Base-by-base conservation (phyloP, 1,140 invertebrate genomes). In the Conus ventricosus region DNA sequence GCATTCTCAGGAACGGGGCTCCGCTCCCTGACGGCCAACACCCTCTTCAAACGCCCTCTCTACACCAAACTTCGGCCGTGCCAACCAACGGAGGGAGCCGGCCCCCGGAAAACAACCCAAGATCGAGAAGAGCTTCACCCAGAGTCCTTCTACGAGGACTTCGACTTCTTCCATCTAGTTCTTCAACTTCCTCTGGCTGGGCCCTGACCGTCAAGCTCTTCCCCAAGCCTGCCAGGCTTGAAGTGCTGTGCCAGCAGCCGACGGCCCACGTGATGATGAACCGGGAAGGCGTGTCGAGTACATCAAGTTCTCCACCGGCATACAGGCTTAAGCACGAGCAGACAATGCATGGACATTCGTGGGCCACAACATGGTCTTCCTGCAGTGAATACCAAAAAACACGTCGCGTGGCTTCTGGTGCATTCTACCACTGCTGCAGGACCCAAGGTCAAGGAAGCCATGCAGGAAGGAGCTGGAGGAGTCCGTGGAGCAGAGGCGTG, bases 351-450 rank as follows among this genome's bases (percentile, higher is more conserved):
- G 13, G 95, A 95, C 87, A 95, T 95, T 95, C 87, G 92, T 94
- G 84, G 94, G 94, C 88, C 95, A 95, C 92, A 95, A 95, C 89
- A 89, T 95, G 27, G 94, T 95, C 55, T 95, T 94, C 87, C 91
- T 95, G 55, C 95, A 95, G 91, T 23, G 95, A 95, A 90, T 95
- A 95, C 92, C n/a, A n/a, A n/a, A n/a, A n/a, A 95, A 95, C 92
- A 95, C 94, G 13, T 89, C 90, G 94, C 23, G 83, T 94, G 13
- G 90, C 93, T 95, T 93, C 88, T 95, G 95, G 95, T 89, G 90
- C 27, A 87, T 95, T 95, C 39, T 92, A 94, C 91, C 89, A 94
- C 81, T 95, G 53, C 90, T 94, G 60, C 91, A 94, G 84, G 82
- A 63, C 20, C 88, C 93, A n/a, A n/a, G 84, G 93, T 94, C 5